These are phyloP conservation scores for Aethes cnicana DNA, from an alignment of 2,888 invertebrate species.

Conservation along the genomic window DNA sequence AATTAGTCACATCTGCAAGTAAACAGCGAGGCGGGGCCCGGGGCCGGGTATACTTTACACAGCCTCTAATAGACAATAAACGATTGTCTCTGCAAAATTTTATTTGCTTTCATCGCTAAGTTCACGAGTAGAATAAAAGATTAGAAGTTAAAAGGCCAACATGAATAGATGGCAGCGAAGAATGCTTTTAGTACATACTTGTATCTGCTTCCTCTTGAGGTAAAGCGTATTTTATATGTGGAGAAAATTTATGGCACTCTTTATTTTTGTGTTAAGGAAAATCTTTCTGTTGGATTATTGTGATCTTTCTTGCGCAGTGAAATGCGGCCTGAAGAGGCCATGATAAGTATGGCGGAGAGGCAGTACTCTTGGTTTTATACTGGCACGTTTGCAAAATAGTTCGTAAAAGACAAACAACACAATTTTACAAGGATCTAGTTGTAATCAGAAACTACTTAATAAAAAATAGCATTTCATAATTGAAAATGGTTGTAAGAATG, in stretches of 20 bases:
- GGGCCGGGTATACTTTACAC: conserved; percentile 4
- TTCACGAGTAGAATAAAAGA: background rate
- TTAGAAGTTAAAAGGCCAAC: background rate
- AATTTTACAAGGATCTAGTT: no score
- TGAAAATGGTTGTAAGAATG: no score
- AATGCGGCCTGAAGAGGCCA: background rate
- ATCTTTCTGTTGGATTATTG: conserved; percentile 25
- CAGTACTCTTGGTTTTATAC: no score
- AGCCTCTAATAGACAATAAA: conserved; percentile 4
- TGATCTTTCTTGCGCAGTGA: conserved; percentile 13
- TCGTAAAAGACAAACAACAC: no score
- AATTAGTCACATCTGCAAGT: conserved; percentile 25
- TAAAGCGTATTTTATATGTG: conserved; percentile 24
- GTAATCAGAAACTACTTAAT: no score
- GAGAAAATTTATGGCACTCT: conserved; percentile 24
- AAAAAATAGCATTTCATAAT: no score
- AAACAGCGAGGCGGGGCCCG: conserved; percentile 8
- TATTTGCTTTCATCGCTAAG: background rate
- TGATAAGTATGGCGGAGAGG: background rate
- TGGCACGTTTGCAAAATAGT: no score
- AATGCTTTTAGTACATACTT: conserved; percentile 22
- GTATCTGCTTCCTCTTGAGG: conserved; percentile 17
- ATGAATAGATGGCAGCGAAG: background rate
- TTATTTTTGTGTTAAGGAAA: conserved; percentile 20
- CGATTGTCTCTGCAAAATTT: conserved; percentile 10